Percentiles rank a stretch among this genome's conserved stretches.
Evolutionary conservation across 2,113 vertebrate species (phyloP).

Genomic region (Corythornis madagascariensis): DNA sequence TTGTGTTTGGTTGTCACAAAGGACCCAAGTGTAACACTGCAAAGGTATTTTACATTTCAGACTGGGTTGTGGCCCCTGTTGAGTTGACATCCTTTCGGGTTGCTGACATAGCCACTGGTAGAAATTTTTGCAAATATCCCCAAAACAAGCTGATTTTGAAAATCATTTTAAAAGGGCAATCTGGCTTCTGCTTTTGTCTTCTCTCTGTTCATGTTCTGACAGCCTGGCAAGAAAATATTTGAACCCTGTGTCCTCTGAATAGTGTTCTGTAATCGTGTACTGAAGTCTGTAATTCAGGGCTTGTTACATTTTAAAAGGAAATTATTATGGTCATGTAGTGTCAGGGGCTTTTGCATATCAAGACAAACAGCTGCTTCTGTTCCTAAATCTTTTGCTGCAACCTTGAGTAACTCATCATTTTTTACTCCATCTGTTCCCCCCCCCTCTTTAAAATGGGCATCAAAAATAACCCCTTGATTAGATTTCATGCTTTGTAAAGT

Average conservation of each 20-base stretch:
- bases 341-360: neutral
- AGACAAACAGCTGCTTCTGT: neutral
- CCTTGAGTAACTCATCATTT: neutral
- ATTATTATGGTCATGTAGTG: neutral
- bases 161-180: neutral
- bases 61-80: neutral
- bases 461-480: neutral
- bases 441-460: neutral
- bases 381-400: neutral
- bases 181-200: neutral
- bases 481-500: constrained; percentile 8
- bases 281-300: neutral
- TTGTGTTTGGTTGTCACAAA: neutral
- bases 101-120: neutral
- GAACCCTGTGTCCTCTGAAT: neutral
- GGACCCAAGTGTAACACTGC: neutral
- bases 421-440: neutral
- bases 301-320: neutral
- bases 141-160: neutral
- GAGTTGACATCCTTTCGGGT: neutral
- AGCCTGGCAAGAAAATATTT: neutral
- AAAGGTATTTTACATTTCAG: neutral
- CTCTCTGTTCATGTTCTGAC: neutral
- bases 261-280: fast-evolving
- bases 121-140: neutral